Evolutionary conservation across 2,888 invertebrate genomes (phyloP), one percentile per base, ranked within the genome.

Genomic region (Lydus trimaculatus): DNA sequence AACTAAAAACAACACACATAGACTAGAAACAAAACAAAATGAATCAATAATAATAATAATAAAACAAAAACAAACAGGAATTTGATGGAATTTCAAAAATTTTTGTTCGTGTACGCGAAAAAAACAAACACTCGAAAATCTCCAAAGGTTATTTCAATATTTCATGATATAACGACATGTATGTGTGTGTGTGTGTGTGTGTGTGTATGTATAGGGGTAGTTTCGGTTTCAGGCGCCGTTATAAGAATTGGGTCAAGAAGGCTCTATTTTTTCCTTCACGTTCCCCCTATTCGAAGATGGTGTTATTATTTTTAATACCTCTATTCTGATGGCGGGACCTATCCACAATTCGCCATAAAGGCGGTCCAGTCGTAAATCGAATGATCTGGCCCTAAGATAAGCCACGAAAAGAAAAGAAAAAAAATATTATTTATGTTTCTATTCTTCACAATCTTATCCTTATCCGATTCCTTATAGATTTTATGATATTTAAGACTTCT

Each of bases 261-360:
- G 48, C 20, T 48, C 20, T 48, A 2, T 9, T 20, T 48, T 48
- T 11, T 48, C 2, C 11, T 20, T 20, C 8, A 3, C 6, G 3
- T 4, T 6, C 43, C n/a, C 43, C n/a, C n/a, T 43, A 43, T 7
- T 1, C 20, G 0, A 20, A 48, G 11, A 48, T 48, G 48, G 48
- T 48, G 48, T 48, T 48, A 48, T 48, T 48, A 48, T 48, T 48
- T 48, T 48, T 48, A 48, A 48, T 48, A 48, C 48, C 48, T 48
- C 20, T 48, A 48, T 48, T 48, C 48, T 17, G 48, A 48, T 48
- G 20, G 48, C 7, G 48, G 48, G 48, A 20, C 48, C 43, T 43
- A 17, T n/a, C 43, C 48, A 11, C 48, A 20, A 20, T 48, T 48
- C 11, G 48, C 48, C 17, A n/a, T 8, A 6, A 43, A 17, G 39